Percentiles rank a stretch among this genome's conserved stretches.
Conservation (phyloP, 1,140 invertebrate species). For the Mylabris phalerata region DNA sequence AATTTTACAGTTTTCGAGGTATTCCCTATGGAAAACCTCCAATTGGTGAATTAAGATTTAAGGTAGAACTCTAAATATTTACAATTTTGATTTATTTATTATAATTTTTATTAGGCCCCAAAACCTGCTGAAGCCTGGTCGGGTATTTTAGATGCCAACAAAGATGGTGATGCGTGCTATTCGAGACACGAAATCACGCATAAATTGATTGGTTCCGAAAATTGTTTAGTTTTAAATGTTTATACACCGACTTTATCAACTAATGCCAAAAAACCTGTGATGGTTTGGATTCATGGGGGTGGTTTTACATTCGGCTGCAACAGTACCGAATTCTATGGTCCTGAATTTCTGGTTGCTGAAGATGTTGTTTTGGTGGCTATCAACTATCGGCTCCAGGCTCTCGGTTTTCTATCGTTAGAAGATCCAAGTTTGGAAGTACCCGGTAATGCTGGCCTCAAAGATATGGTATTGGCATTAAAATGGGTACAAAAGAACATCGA, state of each 20-base stretch:
- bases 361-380: too few species aligned
- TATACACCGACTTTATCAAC: conserved; percentile 46
- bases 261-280: conserved; percentile 14
- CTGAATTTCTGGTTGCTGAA: too few species aligned
- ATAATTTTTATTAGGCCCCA: conserved; percentile 9
- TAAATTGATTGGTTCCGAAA: conserved; percentile 45
- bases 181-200: not conserved
- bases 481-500: too few species aligned
- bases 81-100: not conserved
- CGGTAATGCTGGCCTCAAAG: too few species aligned
- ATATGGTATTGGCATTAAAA: too few species aligned
- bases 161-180: conserved; percentile 28
- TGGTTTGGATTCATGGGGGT: conserved; percentile 42
- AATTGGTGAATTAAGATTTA: conserved; percentile 54
- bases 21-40: conserved; percentile 54
- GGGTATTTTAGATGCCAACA: conserved; percentile 44
- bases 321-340: too few species aligned
- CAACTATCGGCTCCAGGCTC: too few species aligned
- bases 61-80: conserved; percentile 29
- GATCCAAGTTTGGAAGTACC: too few species aligned
- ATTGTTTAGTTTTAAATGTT: conserved; percentile 69
- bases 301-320: too few species aligned
- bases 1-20: too few species aligned
- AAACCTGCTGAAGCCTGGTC: conserved; percentile 41
- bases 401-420: too few species aligned